Evolutionary conservation across 2,113 vertebrate genomes (phyloP).

Genomic region (Mirza zaza): DNA sequence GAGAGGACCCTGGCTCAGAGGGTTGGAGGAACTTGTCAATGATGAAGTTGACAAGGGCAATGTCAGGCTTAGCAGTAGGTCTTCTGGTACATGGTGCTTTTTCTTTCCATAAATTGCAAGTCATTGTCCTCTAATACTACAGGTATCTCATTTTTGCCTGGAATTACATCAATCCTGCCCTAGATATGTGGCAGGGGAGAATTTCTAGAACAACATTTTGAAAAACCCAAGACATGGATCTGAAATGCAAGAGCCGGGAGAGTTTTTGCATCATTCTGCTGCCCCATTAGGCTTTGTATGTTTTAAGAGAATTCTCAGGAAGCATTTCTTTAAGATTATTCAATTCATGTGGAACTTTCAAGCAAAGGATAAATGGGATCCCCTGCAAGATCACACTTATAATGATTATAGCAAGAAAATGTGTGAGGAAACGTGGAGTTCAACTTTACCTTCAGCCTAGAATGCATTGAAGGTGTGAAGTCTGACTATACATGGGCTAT

Average conservation of each 20-base stretch:
- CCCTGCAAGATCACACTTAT: not conserved
- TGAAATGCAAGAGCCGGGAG: not conserved
- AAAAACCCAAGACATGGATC: not conserved
- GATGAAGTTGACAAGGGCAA: accelerated
- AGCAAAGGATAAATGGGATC: not conserved
- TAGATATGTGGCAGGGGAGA: not conserved
- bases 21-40: not conserved
- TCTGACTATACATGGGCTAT: not conserved
- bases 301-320: not conserved
- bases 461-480: not conserved
- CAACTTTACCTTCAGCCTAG: not conserved
- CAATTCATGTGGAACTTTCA: not conserved
- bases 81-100: not conserved
- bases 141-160: not conserved
- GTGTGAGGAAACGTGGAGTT: not conserved
- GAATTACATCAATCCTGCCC: not conserved
- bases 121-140: not conserved
- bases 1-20: not conserved
- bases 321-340: constrained; percentile 1
- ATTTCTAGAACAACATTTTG: not conserved
- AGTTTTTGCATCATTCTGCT: not conserved
- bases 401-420: not conserved
- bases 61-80: too few relatives aligned
- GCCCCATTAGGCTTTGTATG: not conserved
- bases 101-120: not conserved